These are phyloP conservation scores for Rhopilema esculentum DNA, from an alignment of 30 jellyfish, hydroid and myxozoan species.

Conservation along the genomic window DNA sequence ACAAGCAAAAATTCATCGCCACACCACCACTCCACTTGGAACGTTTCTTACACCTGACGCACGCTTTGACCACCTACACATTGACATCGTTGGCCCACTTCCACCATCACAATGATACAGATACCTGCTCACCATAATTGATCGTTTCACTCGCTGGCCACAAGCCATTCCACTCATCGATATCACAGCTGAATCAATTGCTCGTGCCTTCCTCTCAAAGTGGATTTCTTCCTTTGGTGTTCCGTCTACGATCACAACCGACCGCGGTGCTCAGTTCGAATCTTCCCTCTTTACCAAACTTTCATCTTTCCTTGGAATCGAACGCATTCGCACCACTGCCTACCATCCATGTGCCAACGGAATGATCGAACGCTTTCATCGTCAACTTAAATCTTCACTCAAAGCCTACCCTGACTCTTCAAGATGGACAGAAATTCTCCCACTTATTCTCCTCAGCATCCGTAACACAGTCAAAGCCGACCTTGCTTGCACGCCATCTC, in stretches of 20 bases:
- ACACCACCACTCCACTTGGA: conserved; percentile 43
- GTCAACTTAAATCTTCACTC: conserved; percentile 58
- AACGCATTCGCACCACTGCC: conserved; percentile 45
- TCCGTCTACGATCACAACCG: conserved; percentile 47
- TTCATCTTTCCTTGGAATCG: conserved; percentile 3
- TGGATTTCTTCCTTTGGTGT: conserved; percentile 51
- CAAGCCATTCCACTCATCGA: conserved; percentile 37
- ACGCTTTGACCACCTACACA: conserved; percentile 50
- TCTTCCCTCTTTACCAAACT: conserved; percentile 15
- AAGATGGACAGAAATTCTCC: conserved; percentile 47
- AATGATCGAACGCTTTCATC: conserved; percentile 37
- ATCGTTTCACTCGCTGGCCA: conserved; percentile 71
- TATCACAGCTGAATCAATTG: conserved; percentile 39
- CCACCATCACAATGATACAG: conserved; percentile 43
- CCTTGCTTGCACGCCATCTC: conserved; percentile 41
- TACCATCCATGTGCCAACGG: conserved; percentile 61
- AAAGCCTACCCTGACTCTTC: conserved; percentile 24
- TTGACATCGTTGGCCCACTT: conserved; percentile 63
- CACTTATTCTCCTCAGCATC: conserved; percentile 44
- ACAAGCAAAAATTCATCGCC: conserved; percentile 40
- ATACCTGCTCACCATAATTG: conserved; percentile 39
- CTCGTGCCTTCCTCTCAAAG: conserved; percentile 17
- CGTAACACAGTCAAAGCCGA: conserved; percentile 54
- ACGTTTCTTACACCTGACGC: conserved; percentile 44
- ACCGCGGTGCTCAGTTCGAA: conserved; percentile 58